Evolutionary conservation across 2,113 vertebrate species (phyloP), one percentile per base, ranked within the genome.

Genomic region (Chloebia gouldiae): DNA sequence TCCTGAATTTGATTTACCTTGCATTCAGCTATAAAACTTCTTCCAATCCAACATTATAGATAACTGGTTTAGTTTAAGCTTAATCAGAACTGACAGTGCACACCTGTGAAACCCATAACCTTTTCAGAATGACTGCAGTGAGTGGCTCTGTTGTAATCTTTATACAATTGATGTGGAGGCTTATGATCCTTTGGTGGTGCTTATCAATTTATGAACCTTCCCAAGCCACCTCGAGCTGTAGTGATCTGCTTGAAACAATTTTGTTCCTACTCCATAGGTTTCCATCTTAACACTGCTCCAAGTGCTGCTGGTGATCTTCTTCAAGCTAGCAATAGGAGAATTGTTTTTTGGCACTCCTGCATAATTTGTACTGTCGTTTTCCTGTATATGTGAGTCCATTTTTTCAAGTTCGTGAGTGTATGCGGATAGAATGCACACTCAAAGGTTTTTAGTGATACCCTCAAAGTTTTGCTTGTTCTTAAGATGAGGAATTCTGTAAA

Each of bases 41-140:
- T 86, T 93, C 82, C 79, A 91, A 63, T 76, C 60, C 73, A 86
- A 96, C 20, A 40, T 88, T 95, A 60, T 80, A 96, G 96, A 96
- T 97, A 91, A 81, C 57, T 95, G 81, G 79, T 85, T 86, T 97
- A 94, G 88, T 96, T 95, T 90, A 86, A 84, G 86, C 65, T 33
- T 81, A 86, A 90, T 89, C 65, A 76, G 68, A 87, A 97, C 81
- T 91, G 79, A 97, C 88, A 88, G 81, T 53, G 86, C 89, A 86
- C 61, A 82, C 87, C 93, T 92, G 70, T 91, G 53, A 93, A 96
- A 96, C 75, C 64, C 70, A 68, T 96, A 81, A 92, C 78, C 54
- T 92, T 92, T 95, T 50, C 73, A 91, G 84, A 93, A 64, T 69
- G 63, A 80, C 77, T 76, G 60, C 47, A 86, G 87, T 13, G 65